A percentile compares a stretch with the other conserved stretches of the same genome.
Evolutionary conservation across 1,140 invertebrate species (phyloP).

Genomic region (Camponotus floridanus): DNA sequence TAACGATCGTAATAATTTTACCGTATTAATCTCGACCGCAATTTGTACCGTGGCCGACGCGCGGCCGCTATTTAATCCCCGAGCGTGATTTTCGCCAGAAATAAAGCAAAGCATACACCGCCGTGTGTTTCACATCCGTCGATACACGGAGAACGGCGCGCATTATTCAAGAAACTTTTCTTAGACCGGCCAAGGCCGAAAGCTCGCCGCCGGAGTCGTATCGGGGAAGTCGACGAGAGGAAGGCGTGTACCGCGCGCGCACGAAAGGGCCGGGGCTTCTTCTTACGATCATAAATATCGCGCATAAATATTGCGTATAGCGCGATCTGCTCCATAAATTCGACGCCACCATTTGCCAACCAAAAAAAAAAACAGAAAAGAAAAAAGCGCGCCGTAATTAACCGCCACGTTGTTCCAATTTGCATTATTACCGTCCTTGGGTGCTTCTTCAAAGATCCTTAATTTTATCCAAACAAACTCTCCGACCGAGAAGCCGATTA

Average conservation of each 20-base stretch:
- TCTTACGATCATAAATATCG: slow-evolving; percentile 60
- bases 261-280: slow-evolving; percentile 48
- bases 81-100: slow-evolving; percentile 27
- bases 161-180: slow-evolving; percentile 73
- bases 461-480: neutral
- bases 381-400: slow-evolving; percentile 19
- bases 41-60: neutral
- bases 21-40: slow-evolving; percentile 23
- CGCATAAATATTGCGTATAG: slow-evolving; percentile 43
- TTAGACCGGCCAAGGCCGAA: slow-evolving; percentile 72
- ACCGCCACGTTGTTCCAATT: slow-evolving; percentile 23
- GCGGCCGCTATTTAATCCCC: neutral
- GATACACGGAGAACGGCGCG: slow-evolving; percentile 37
- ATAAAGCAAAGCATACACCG: slow-evolving; percentile 10
- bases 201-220: slow-evolving; percentile 62
- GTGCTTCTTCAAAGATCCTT: neutral
- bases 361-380: slow-evolving; percentile 14
- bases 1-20: slow-evolving; percentile 26
- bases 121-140: slow-evolving; percentile 29
- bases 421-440: slow-evolving; percentile 29
- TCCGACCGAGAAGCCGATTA: neutral
- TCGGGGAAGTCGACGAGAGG: slow-evolving; percentile 61
- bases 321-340: slow-evolving; percentile 51
- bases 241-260: slow-evolving; percentile 66
- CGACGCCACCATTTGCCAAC: slow-evolving; percentile 11